Conservation (phyloP, 2,888 invertebrate species). For the Sceliomorpha sp. region DNA sequence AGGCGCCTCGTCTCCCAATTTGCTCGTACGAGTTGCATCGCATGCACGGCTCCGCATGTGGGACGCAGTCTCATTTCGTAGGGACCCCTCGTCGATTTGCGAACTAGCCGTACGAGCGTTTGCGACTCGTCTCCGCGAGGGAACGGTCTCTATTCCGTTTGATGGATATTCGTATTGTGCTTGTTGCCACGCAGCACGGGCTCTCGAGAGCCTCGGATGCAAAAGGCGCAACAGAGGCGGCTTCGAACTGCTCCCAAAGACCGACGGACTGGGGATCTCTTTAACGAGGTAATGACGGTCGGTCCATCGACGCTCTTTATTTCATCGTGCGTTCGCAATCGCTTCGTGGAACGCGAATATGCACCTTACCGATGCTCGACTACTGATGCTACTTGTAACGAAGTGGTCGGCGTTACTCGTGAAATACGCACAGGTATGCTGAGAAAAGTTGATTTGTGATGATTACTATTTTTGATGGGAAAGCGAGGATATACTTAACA, state of each 20-base stretch:
- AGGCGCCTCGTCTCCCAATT: conserved; percentile 59
- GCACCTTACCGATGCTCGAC: conserved; percentile 43
- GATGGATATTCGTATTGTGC: conserved; percentile 45
- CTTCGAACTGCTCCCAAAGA: conserved; percentile 19
- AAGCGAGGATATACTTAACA: no score
- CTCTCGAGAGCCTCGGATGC: conserved; percentile 37
- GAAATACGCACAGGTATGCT: conserved; percentile 20
- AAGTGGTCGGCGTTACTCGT: conserved; percentile 14
- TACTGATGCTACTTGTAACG: conserved; percentile 37
- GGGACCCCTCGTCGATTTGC: conserved; percentile 46
- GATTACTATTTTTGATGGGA: no score
- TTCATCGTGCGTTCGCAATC: conserved; percentile 59
- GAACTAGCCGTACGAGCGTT: conserved; percentile 50
- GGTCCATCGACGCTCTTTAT: conserved; percentile 58
- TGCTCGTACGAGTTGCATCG: conserved; percentile 27
- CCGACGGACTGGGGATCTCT: no score
- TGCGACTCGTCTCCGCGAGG: conserved; percentile 30
- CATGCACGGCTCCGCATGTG: conserved; percentile 40
- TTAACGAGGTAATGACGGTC: conserved; percentile 60
- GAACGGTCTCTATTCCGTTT: conserved; percentile 43
- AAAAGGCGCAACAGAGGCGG: conserved; percentile 33
- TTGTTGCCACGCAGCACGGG: conserved; percentile 40
- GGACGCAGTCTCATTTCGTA: conserved; percentile 45
- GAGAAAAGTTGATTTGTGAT: no score
- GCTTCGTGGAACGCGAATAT: conserved; percentile 62